Conservation (phyloP, 2,888 invertebrate genomes). For the Xylota sylvarum region DNA sequence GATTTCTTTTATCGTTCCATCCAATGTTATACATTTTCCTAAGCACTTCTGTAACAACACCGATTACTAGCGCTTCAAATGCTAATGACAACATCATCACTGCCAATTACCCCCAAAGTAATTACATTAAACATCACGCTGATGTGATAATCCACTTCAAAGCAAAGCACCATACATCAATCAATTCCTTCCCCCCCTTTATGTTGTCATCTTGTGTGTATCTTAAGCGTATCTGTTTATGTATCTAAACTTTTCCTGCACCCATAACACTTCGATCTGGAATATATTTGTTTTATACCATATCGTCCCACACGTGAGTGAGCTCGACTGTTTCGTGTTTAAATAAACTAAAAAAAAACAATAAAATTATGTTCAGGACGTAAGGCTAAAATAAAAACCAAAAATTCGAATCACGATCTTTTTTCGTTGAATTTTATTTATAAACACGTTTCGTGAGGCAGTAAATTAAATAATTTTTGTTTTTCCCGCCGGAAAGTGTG, state of each 20-base stretch:
- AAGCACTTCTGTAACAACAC: not conserved
- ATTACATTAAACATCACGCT: constrained; percentile 41
- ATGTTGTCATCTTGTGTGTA: not conserved
- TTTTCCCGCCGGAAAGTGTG: not conserved
- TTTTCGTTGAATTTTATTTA: constrained; percentile 20
- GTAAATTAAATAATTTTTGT: constrained; percentile 9
- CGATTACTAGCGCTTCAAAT: constrained; percentile 3
- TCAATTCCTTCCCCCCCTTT: constrained; percentile 10
- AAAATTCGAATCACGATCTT: constrained; percentile 2
- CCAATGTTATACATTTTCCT: not conserved
- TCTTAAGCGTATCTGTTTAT: not conserved
- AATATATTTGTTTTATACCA: not conserved
- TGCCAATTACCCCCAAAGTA: constrained; percentile 7
- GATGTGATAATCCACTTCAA: constrained; percentile 55
- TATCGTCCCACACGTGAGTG: constrained; percentile 10
- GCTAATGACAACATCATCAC: constrained; percentile 24
- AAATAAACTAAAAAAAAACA: constrained; percentile 16
- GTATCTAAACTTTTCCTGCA: not conserved
- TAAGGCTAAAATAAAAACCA: constrained; percentile 4
- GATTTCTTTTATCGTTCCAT: too few relatives aligned
- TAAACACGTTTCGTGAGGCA: constrained; percentile 33
- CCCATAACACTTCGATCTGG: constrained; percentile 1
- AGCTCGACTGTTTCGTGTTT: not conserved
- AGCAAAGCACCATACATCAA: constrained; percentile 37
- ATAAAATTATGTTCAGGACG: constrained; percentile 15